Percentiles rank a stretch among this genome's conserved stretches.
Evolutionary conservation across 2,888 invertebrate genomes (phyloP).

Genomic region (Polydesmus complanatus): DNA sequence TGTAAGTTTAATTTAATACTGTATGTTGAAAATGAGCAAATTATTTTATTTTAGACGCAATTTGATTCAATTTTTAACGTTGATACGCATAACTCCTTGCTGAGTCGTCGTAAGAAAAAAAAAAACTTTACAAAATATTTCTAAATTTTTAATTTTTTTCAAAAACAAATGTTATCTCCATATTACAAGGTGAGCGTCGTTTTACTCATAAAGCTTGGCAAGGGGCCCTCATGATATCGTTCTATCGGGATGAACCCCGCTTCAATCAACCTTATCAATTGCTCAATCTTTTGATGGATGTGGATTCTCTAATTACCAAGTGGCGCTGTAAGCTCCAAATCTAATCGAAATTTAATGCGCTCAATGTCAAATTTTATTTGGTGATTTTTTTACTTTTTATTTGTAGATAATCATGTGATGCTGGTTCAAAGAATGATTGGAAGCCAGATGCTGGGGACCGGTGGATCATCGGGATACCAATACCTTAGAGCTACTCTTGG

Average conservation of each 20-base stretch:
- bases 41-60: constrained; percentile 41
- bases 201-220: constrained; percentile 83
- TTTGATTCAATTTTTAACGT: constrained; percentile 83
- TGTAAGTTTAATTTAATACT: no score
- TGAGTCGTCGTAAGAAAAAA: constrained; percentile 55
- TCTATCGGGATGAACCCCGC: constrained; percentile 90
- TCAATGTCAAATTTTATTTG: background rate
- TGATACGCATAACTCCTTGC: constrained; percentile 63
- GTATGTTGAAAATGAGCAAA: no score
- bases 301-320: constrained; percentile 94
- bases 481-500: constrained; percentile 91
- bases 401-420: constrained; percentile 88
- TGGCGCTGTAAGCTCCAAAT: constrained; percentile 99
- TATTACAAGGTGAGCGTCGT: constrained; percentile 49
- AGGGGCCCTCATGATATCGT: constrained; percentile 94
- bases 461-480: constrained; percentile 96
- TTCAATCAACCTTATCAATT: constrained; percentile 97
- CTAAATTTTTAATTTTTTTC: background rate
- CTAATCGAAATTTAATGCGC: no score
- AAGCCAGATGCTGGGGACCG: constrained; percentile 86
- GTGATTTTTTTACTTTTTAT: background rate
- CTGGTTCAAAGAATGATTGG: constrained; percentile 99
- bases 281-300: constrained; percentile 86
- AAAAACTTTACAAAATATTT: background rate
- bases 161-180: no score